Conservation (phyloP, 2,888 invertebrate species). For the Eristalis intricaria region DNA sequence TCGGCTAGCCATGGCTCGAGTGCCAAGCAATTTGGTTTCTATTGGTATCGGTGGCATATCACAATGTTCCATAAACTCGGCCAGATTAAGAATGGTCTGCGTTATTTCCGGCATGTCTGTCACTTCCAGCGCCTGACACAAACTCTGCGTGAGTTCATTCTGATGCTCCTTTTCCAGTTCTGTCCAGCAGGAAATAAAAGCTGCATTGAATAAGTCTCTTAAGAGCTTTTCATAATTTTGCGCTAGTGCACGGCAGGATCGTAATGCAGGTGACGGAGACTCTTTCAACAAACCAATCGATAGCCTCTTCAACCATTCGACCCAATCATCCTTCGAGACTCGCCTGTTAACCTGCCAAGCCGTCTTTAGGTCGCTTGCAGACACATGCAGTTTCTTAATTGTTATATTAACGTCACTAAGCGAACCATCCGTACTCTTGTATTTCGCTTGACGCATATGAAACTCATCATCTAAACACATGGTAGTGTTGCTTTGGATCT, state of each 20-base stretch:
- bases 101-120: slow-evolving; percentile 98
- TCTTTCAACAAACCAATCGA: slow-evolving; percentile 97
- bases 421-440: slow-evolving; percentile 88
- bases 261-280: slow-evolving; percentile 96
- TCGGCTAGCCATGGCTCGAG: slow-evolving; percentile 96
- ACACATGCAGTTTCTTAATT: slow-evolving; percentile 91
- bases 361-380: slow-evolving; percentile 91
- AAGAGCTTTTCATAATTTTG: slow-evolving; percentile 98
- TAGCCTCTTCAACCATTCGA: slow-evolving; percentile 96
- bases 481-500: slow-evolving; percentile 88
- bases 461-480: slow-evolving; percentile 89
- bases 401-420: slow-evolving; percentile 86
- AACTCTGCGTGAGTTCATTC: slow-evolving; percentile 90
- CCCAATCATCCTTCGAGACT: slow-evolving; percentile 99
- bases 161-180: slow-evolving; percentile 90
- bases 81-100: slow-evolving; percentile 97
- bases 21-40: slow-evolving; percentile 92
- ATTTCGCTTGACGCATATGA: slow-evolving; percentile 85
- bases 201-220: slow-evolving; percentile 98
- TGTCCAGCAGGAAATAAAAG: slow-evolving; percentile 99
- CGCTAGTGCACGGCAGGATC: slow-evolving; percentile 95
- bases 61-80: slow-evolving; percentile 99
- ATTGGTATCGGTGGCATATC: slow-evolving; percentile 97
- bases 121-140: slow-evolving; percentile 94
- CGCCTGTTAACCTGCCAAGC: slow-evolving; percentile 96